phyloP scores from a whole-genome alignment of 1,140 invertebrate species.

The Drosophila asahinai region DNA sequence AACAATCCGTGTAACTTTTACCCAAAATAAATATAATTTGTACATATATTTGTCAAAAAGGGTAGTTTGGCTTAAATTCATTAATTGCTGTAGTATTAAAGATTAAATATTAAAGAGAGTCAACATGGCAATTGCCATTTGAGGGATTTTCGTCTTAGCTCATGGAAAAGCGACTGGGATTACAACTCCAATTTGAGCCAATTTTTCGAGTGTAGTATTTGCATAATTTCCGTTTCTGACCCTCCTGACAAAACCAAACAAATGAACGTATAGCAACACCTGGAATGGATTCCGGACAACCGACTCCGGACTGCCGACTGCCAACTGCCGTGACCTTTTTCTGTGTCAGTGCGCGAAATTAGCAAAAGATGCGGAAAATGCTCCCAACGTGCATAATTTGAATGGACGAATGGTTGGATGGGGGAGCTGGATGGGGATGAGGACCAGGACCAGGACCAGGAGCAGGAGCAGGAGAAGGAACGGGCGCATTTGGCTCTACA shows the following conservation, averaged over 20 bases:
- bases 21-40: no score
- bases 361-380: constrained; percentile 78
- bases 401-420: constrained; percentile 41
- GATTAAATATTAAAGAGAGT: no score
- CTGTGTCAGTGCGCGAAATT: constrained; percentile 73
- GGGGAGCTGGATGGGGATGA: not conserved
- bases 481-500: constrained; percentile 61
- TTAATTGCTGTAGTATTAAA: no score
- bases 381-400: constrained; percentile 73
- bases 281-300: constrained; percentile 33
- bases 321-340: constrained; percentile 65
- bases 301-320: not conserved
- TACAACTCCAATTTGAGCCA: constrained; percentile 7
- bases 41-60: not conserved
- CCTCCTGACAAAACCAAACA: constrained; percentile 39
- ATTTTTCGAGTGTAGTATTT: constrained; percentile 42
- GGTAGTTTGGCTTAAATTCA: not conserved
- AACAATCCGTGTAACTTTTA: no score
- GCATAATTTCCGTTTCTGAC: constrained; percentile 33
- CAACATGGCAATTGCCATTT: no score
- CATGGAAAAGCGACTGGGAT: no score
- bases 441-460: not conserved
- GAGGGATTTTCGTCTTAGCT: no score
- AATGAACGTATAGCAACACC: constrained; percentile 46
- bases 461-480: not conserved